Evolutionary conservation across 1,140 invertebrate genomes (phyloP).

Genomic region (Eupristina koningsbergeri): DNA sequence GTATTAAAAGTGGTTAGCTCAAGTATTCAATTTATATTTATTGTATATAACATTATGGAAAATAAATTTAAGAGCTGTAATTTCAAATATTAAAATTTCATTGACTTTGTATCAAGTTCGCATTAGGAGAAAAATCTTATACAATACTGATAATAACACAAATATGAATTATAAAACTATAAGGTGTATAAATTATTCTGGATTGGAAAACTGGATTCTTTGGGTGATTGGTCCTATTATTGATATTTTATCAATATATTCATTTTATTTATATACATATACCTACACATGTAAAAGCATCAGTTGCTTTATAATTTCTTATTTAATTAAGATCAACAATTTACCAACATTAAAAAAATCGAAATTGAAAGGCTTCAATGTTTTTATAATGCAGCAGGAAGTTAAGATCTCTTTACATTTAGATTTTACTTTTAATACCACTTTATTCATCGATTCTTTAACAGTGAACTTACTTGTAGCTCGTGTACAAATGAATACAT

Average conservation of each 20-base stretch:
- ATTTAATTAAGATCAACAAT: not conserved
- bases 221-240: too few relatives aligned
- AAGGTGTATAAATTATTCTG: too few relatives aligned
- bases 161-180: not conserved
- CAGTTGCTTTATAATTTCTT: not conserved
- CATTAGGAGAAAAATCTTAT: not conserved
- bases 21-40: not conserved
- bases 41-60: not conserved
- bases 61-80: not conserved
- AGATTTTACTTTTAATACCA: not conserved
- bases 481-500: too few relatives aligned
- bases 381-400: not conserved
- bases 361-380: not conserved
- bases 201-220: not conserved
- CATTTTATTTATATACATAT: not conserved
- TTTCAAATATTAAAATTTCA: not conserved
- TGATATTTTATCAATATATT: too few relatives aligned
- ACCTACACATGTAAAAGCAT: not conserved
- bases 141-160: not conserved
- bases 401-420: not conserved
- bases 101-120: not conserved
- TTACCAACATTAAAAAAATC: not conserved
- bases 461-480: too few relatives aligned
- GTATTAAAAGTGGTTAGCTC: not conserved
- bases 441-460: not conserved